Evolutionary conservation across 1,140 invertebrate species (phyloP), one percentile per base, ranked within the genome.

Genomic region (Psilanteris sp.): DNA sequence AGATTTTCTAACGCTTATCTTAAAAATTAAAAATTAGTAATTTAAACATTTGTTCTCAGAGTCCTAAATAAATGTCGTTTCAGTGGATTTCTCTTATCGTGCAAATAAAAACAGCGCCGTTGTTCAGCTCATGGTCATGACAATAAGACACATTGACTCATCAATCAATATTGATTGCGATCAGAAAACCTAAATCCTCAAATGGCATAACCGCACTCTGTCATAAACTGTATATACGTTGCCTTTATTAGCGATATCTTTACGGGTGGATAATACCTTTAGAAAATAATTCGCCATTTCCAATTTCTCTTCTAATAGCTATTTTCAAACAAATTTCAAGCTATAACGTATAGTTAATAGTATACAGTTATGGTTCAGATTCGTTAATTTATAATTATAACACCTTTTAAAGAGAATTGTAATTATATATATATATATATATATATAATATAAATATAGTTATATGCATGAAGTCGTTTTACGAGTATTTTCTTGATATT

Each of bases 81-180:
- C 48, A 34, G 37, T 43, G 39, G 48, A 66, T 54, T 66, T 54
- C 61, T 54, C 43, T 44, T 54, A 36, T 66, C 41, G n/a, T 7
- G n/a, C 5, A 26, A 48, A 50, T 57, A 55, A 41, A 68, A 57
- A 67, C 64, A 68, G 41, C 41, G 16, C 27, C 4, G 29, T 44
- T 37, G 39, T 41, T 46, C 41, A 55, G 55, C 37, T 10, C 41
- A 41, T n/a, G 8, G 48, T 48, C 62, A 57, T 41, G 52, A 68
- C 52, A 54, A 68, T 57, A 57, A 57, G 64, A 68, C 34, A 57
- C 52, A 57, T 48, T 57, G 50, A 57, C 41, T 68, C 64, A 68
- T 68, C 43, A 57, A 68, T 68, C 64, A 68, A 50, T 39, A 26
- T 13, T 15, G 52, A 68, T 48, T 57, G 27, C 6, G 64, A 68